Percentiles rank a stretch among this genome's conserved stretches.
Evolutionary conservation across 2,888 invertebrate genomes (phyloP).

Genomic region (Mamestra brassicae): DNA sequence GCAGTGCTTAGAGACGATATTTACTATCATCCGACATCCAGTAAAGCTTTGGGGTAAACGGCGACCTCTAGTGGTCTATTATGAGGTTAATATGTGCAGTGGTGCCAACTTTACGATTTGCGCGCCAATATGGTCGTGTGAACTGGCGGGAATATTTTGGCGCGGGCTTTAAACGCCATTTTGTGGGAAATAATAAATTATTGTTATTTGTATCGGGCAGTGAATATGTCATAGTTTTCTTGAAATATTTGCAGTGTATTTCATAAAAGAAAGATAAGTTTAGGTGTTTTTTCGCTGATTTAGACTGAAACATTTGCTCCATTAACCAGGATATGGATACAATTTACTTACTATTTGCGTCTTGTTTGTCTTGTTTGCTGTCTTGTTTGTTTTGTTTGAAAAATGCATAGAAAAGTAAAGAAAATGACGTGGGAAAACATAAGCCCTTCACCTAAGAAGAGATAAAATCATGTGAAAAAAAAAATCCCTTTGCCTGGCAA

Average conservation of each 20-base stretch:
- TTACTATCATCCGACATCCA: slow-evolving; percentile 65
- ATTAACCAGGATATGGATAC: no score
- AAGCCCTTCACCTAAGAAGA: no score
- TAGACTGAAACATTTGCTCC: no score
- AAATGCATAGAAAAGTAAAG: no score
- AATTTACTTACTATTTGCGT: no score
- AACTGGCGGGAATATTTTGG: slow-evolving; percentile 29
- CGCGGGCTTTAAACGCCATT: slow-evolving; percentile 17
- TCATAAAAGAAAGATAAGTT: not conserved
- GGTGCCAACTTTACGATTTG: slow-evolving; percentile 60
- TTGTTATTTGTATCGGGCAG: not conserved
- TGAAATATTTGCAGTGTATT: not conserved
- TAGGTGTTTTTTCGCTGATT: no score
- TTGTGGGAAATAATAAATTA: slow-evolving; percentile 1
- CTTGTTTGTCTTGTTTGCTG: no score
- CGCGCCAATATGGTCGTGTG: slow-evolving; percentile 44
- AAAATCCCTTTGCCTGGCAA: no score
- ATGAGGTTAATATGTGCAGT: slow-evolving; percentile 44
- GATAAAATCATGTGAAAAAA: no score
- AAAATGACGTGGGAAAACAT: no score
- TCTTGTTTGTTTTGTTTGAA: no score
- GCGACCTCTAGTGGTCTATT: slow-evolving; percentile 64
- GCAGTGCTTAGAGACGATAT: slow-evolving; percentile 66
- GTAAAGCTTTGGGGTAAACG: slow-evolving; percentile 65
- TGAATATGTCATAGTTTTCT: not conserved